These are phyloP conservation scores for Silurus lanzhouensis DNA, from an alignment of 2,797 vertebrate species.

Conservation along the genomic window DNA sequence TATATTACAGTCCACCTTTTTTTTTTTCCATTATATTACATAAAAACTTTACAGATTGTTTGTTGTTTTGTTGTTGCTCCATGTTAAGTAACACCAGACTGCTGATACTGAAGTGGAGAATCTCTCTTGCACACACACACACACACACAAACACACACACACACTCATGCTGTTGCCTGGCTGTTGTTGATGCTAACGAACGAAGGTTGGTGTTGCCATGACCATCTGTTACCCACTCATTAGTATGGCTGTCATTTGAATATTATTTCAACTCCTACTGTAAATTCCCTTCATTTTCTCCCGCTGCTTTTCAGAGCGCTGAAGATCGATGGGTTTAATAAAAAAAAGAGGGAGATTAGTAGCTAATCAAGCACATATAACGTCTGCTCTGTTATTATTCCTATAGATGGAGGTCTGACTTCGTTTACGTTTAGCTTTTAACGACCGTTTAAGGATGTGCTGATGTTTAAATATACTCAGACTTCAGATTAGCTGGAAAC, in stretches of 20 bases:
- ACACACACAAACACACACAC: background rate
- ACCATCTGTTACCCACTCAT: slow-evolving; percentile 19
- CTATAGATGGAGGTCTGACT: background rate
- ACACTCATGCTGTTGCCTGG: background rate
- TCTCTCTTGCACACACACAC: background rate
- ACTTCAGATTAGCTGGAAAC: too few species aligned
- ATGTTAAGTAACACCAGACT: background rate
- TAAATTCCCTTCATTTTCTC: background rate
- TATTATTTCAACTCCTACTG: background rate
- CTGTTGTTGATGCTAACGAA: background rate
- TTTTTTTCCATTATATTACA: background rate
- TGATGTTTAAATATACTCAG: background rate
- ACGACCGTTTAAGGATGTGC: background rate
- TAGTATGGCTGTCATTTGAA: background rate
- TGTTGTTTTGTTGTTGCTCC: too few species aligned
- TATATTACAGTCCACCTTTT: background rate
- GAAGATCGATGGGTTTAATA: background rate
- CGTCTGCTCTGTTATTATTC: background rate
- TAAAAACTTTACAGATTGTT: too few species aligned
- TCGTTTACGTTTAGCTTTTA: background rate
- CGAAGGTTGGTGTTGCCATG: background rate
- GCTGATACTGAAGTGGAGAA: background rate
- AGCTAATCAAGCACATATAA: background rate
- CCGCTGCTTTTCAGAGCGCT: background rate
- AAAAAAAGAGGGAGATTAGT: too few species aligned